A percentile compares a stretch with the other conserved stretches of the same genome.
Conservation (phyloP, 2,888 invertebrate species). For the Hirtodrosophila confusa region DNA sequence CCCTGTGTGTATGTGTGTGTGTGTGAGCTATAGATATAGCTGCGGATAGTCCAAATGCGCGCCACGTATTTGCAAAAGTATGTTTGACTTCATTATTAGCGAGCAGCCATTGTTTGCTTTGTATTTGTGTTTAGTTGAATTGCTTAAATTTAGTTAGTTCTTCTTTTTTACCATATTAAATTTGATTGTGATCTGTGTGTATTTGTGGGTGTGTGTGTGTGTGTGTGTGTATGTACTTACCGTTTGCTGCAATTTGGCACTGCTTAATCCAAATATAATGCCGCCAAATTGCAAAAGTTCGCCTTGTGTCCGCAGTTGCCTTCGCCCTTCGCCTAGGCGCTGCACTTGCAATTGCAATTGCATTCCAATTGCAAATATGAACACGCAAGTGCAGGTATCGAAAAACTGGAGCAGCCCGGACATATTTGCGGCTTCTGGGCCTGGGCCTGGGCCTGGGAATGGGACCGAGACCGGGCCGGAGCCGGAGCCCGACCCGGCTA, state of each 20-base stretch:
- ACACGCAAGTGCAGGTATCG: constrained; percentile 27
- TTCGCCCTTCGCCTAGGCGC: not conserved
- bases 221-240: constrained; percentile 47
- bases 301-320: constrained; percentile 27
- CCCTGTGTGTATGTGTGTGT: not conserved
- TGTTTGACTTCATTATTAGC: constrained; percentile 72
- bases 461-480: too few relatives aligned
- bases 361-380: constrained; percentile 31
- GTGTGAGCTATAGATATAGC: constrained; percentile 2
- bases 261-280: constrained; percentile 70
- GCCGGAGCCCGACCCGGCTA: too few relatives aligned
- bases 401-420: constrained; percentile 36
- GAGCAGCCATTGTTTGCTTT: constrained; percentile 36
- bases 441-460: too few relatives aligned
- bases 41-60: constrained; percentile 37
- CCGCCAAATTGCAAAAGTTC: constrained; percentile 69
- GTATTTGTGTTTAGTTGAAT: constrained; percentile 51
- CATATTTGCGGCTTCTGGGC: constrained; percentile 14
- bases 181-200: constrained; percentile 1
- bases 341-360: constrained; percentile 40
- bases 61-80: constrained; percentile 47
- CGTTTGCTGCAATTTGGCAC: constrained; percentile 72
- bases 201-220: not conserved
- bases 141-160: constrained; percentile 58
- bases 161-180: constrained; percentile 22